Evolutionary conservation across 92 coral and sea anemone species (phyloP).

Genomic region (Isaurus tuberculatus): DNA sequence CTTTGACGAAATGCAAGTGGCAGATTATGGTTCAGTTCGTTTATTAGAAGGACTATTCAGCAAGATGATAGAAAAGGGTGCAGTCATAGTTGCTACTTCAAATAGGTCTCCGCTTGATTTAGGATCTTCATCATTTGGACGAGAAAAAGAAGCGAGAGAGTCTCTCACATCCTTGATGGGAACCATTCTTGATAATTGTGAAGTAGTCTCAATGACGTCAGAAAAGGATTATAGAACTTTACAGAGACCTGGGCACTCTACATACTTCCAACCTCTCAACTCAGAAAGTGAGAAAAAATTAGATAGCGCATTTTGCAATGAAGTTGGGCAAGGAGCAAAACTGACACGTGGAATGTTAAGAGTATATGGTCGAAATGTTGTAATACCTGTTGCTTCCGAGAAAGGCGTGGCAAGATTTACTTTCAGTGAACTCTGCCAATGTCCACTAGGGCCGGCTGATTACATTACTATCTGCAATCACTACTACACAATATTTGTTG

Average conservation of each 20-base stretch:
- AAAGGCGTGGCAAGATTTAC: constrained; percentile 82
- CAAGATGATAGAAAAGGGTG: constrained; percentile 73
- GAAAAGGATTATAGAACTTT: constrained; percentile 65
- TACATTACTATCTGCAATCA: constrained; percentile 79
- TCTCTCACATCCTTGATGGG: constrained; percentile 75
- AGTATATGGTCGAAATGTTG: constrained; percentile 82
- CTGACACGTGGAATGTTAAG: constrained; percentile 71
- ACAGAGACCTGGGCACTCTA: constrained; percentile 70
- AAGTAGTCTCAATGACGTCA: constrained; percentile 71
- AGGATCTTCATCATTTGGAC: constrained; percentile 82
- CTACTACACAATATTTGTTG: constrained; percentile 76
- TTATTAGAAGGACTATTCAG: constrained; percentile 78
- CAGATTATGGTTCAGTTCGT: constrained; percentile 83
- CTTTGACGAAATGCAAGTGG: constrained; percentile 85
- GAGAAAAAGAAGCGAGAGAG: constrained; percentile 72
- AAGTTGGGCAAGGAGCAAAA: constrained; percentile 68
- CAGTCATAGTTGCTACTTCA: constrained; percentile 80
- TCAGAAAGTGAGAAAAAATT: constrained; percentile 62
- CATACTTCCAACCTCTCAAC: constrained; percentile 67
- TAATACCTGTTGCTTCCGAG: constrained; percentile 75
- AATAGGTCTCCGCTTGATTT: constrained; percentile 79
- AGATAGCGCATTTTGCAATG: constrained; percentile 78
- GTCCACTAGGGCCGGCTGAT: constrained; percentile 88
- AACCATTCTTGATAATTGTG: constrained; percentile 64
- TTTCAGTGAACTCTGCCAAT: constrained; percentile 73